Base-by-base conservation (phyloP, 2,797 vertebrate genomes). In the Enteromius trimaculatus region DNA sequence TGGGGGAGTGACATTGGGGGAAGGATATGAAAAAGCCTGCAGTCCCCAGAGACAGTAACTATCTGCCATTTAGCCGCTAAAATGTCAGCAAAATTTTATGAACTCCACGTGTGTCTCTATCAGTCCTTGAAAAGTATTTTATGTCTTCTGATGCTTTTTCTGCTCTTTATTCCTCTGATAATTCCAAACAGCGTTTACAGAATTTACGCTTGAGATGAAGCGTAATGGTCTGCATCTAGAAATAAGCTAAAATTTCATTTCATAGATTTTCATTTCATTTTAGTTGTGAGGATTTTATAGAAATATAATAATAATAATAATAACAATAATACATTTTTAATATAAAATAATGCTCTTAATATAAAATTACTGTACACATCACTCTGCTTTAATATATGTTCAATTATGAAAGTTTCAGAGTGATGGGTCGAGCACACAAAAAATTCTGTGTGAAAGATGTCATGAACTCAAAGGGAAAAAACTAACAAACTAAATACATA, bases 11-110 rank as follows among this genome's bases (percentile, higher is more conserved):
- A 99, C 97, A 97, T 99, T 98, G 97, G 96, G 94, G 95, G 96
- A 97, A 97, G 96, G 96, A 96, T 96, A 97, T 96, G 95, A 97
- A 96, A 97, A 97, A 96, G 96, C 95, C 94, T 94, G 93, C 92
- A 88, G 94, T 96, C 97, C 96, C 95, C 91, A 92, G 96, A 97
- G 96, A 97, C 94, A 93, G 92, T 93, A 95, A 95, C 95, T 94
- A 95, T 92, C 96, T 96, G 96, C 95, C 95, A 96, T 96, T 97
- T 96, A 96, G 96, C 95, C 94, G 95, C 96, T 96, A 96, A 96
- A 96, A 96, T 95, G 95, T 94, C 95, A 95, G 94, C 95, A 96
- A 96, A 97, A 97, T 97, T 96, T 97, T 96, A 95, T 93, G 94
- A 93, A 92, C 94, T 94, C 96, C 93, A 95, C 94, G 93, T 94